A percentile compares a stretch with the other conserved stretches of the same genome.
These are phyloP conservation scores for Actinia tenebrosa DNA, from an alignment of 64 coral and sea anemone species.

Conservation along the genomic window DNA sequence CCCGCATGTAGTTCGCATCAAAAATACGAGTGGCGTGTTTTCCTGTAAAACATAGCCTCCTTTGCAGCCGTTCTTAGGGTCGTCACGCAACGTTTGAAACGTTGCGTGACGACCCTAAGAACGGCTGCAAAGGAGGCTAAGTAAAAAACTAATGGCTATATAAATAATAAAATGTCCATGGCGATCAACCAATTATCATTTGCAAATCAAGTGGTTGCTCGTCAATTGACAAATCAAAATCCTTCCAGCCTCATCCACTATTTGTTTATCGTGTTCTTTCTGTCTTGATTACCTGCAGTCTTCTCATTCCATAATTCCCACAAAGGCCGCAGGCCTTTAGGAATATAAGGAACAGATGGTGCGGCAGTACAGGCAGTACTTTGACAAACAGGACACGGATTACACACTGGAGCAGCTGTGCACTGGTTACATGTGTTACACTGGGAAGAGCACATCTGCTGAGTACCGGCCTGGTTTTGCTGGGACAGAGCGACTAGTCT, in stretches of 20 bases:
- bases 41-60: too few relatives aligned
- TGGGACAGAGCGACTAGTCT: background rate
- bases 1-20: too few relatives aligned
- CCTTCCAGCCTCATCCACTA: too few relatives aligned
- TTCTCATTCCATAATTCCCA: constrained; percentile 79
- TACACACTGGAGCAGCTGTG: constrained; percentile 5
- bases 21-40: too few relatives aligned
- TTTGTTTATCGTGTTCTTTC: too few relatives aligned
- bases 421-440: constrained; percentile 46
- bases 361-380: background rate
- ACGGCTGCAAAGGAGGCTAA: too few relatives aligned
- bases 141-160: too few relatives aligned
- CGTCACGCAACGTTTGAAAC: too few relatives aligned
- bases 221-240: background rate
- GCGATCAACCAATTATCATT: background rate
- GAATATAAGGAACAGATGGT: constrained; percentile 43
- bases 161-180: too few relatives aligned
- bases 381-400: constrained; percentile 22
- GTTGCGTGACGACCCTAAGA: too few relatives aligned
- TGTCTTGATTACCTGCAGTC: constrained; percentile 56
- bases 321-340: constrained; percentile 52
- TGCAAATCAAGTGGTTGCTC: background rate
- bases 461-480: background rate
- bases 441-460: background rate
- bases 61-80: too few relatives aligned